These are phyloP conservation scores for Mystacides longicornis DNA, from an alignment of 2,888 invertebrate species.

Conservation along the genomic window DNA sequence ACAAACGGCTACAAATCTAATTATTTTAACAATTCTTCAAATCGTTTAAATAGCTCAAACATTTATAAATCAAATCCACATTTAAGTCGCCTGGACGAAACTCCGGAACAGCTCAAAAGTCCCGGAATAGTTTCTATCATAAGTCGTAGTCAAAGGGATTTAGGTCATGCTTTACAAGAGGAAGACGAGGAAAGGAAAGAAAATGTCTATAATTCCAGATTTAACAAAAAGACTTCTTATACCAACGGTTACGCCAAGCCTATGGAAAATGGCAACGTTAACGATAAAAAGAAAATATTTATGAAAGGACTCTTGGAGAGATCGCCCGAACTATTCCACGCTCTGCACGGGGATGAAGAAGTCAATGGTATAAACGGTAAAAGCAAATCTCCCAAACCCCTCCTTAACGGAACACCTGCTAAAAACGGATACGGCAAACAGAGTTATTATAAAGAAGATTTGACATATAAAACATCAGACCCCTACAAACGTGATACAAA, in stretches of 20 bases:
- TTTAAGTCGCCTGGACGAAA: conserved; percentile 61
- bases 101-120: conserved; percentile 68
- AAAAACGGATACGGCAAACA: conserved; percentile 41
- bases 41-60: conserved; percentile 42
- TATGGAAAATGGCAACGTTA: conserved; percentile 41
- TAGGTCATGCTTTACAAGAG: conserved; percentile 55
- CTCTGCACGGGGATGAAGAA: conserved; percentile 58
- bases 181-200: conserved; percentile 48
- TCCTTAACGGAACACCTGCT: conserved; percentile 31
- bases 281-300: conserved; percentile 60
- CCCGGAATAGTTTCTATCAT: conserved; percentile 82
- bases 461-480: conserved; percentile 44
- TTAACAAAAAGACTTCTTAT: conserved; percentile 48
- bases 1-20: conserved; percentile 42
- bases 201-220: conserved; percentile 49
- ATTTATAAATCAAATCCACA: conserved; percentile 76
- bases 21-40: conserved; percentile 44
- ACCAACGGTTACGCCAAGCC: conserved; percentile 43
- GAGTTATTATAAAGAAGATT: conserved; percentile 40
- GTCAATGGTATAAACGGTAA: conserved; percentile 43
- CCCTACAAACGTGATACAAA: conserved; percentile 41
- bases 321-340: conserved; percentile 65
- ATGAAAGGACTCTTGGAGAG: conserved; percentile 61
- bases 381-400: conserved; percentile 43
- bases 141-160: conserved; percentile 73